Percentiles rank a stretch among this genome's conserved stretches.
Evolutionary conservation across 2,888 invertebrate genomes (phyloP).

Genomic region (Chrysotoxum bicinctum): DNA sequence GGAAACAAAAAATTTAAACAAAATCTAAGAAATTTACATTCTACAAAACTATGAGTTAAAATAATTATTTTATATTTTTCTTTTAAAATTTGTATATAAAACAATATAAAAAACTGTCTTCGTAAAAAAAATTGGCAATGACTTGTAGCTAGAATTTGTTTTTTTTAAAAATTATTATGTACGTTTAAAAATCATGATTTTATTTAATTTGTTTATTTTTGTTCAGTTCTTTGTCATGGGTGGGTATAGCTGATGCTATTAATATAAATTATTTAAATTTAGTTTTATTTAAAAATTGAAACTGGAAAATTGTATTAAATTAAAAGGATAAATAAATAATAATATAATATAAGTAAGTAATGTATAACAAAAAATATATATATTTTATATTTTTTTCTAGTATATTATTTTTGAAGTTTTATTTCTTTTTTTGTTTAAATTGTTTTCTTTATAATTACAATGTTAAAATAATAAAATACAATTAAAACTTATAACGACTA

Average conservation of each 20-base stretch:
- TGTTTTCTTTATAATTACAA: constrained; percentile 37
- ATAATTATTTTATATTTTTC: background rate
- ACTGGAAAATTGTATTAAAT: background rate
- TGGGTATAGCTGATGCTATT: constrained; percentile 38
- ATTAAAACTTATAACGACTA: constrained; percentile 40
- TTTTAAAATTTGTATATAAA: constrained; percentile 12
- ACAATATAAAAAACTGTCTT: constrained; percentile 23
- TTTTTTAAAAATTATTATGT: background rate
- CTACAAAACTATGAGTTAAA: constrained; percentile 55
- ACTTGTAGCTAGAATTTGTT: constrained; percentile 69
- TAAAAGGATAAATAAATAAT: constrained; percentile 38
- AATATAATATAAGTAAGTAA: constrained; percentile 26
- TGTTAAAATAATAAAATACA: constrained; percentile 36
- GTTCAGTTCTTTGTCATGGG: constrained; percentile 67
- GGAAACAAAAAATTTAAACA: constrained; percentile 19
- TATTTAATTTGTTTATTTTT: background rate
- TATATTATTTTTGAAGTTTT: background rate
- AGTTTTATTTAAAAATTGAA: background rate
- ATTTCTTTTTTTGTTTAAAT: background rate
- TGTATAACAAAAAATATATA: constrained; percentile 5
- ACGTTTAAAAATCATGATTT: background rate
- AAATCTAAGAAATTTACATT: constrained; percentile 68
- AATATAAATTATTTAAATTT: constrained; percentile 2
- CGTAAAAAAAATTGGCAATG: constrained; percentile 67
- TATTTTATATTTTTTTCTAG: background rate